Evolutionary conservation across 2,888 invertebrate species (phyloP).

Genomic region (Pharmacophagus antenor): DNA sequence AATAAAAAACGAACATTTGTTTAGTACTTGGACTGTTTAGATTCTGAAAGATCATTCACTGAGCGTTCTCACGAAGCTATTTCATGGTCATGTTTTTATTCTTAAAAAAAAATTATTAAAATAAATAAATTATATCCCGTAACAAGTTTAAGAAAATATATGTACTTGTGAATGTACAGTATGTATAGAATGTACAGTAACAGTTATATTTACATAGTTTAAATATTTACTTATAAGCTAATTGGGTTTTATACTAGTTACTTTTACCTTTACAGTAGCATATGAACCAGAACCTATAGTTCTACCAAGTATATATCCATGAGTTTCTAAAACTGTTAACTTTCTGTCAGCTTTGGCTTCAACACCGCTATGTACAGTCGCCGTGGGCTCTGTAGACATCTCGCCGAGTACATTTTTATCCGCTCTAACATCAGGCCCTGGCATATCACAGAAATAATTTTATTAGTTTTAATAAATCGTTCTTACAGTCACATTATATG

Average conservation of each 20-base stretch:
- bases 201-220: background rate
- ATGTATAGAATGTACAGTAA: too few species aligned
- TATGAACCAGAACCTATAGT: constrained; percentile 91
- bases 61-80: too few species aligned
- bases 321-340: constrained; percentile 87
- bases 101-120: too few species aligned
- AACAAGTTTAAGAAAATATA: too few species aligned
- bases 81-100: too few species aligned
- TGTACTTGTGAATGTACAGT: too few species aligned
- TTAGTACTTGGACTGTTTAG: too few species aligned
- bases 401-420: constrained; percentile 76
- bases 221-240: background rate
- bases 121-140: too few species aligned
- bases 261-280: constrained; percentile 87
- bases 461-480: constrained; percentile 46
- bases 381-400: constrained; percentile 73
- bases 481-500: constrained; percentile 66
- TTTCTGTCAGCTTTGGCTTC: constrained; percentile 70
- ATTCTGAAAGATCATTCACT: too few species aligned
- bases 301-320: constrained; percentile 87
- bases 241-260: background rate
- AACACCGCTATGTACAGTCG: constrained; percentile 67
- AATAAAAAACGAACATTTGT: too few species aligned
- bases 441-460: constrained; percentile 73
- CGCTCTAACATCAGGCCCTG: constrained; percentile 75